Conservation (phyloP, 2,113 vertebrate genomes). For the Sula dactylatra region DNA sequence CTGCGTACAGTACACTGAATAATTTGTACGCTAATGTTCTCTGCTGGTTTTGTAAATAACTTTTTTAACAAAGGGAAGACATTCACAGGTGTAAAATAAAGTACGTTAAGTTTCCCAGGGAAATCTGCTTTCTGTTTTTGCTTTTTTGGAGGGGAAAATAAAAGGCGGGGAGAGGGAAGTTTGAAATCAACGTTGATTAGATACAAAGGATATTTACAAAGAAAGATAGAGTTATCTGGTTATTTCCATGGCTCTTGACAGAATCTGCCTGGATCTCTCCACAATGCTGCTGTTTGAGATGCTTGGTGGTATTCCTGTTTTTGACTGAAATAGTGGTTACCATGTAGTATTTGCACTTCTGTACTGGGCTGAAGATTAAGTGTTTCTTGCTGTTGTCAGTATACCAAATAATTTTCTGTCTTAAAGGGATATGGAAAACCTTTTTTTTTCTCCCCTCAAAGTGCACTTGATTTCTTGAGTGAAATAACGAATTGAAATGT, state of each 20-base stretch:
- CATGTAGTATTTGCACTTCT: not conserved
- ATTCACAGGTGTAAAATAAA: constrained; percentile 12
- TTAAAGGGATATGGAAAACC: not conserved
- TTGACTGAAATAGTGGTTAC: not conserved
- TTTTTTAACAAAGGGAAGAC: not conserved
- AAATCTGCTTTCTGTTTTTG: not conserved
- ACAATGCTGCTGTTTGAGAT: not conserved
- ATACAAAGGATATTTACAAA: not conserved
- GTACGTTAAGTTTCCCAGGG: not conserved
- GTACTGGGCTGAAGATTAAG: not conserved
- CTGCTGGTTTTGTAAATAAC: not conserved
- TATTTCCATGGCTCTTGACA: not conserved
- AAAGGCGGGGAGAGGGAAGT: not conserved
- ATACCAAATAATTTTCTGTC: not conserved
- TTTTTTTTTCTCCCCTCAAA: too few relatives aligned
- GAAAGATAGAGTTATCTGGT: not conserved
- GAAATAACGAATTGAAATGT: not conserved
- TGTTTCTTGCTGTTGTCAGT: not conserved
- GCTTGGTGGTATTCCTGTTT: not conserved
- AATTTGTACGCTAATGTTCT: not conserved
- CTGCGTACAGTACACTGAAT: accelerated
- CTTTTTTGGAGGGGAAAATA: not conserved
- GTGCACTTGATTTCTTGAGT: not conserved
- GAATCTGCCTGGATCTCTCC: not conserved
- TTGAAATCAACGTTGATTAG: not conserved